Base-by-base conservation (phyloP, 53 echinoderm and acorn worm genomes). In the Temnopleurus reevesii region DNA sequence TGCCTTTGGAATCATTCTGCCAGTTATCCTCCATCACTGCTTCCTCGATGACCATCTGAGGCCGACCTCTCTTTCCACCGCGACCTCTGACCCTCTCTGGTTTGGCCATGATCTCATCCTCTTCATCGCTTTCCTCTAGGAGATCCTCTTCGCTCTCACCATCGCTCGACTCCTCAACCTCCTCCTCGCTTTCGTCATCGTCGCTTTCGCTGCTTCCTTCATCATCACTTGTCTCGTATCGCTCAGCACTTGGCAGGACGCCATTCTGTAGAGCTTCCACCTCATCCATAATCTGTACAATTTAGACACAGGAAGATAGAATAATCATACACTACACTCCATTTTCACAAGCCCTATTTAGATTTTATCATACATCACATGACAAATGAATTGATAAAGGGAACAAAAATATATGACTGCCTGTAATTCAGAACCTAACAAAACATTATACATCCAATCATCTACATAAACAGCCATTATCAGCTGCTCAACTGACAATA, bases 181-280 rank as follows among this genome's bases (percentile, higher is more conserved):
- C 88, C 71, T 87, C 88, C 71, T 87, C 88, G 36, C 88, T 87
- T 35, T 87, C 88, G n/a, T 87, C 88, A 51, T 87, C 88, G 10
- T 87, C 88, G 23, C 88, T 87, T 36, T 87, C 88, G 51, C 88
- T 87, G 35, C 46, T 47, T 34, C 88, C 88, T 36, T 87, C 88
- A 33, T 87, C 88, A 66, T 87, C 88, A 45, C 88, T 87, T 7
- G 88, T 87, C 64, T 87, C 88, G 46, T 87, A 87, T 4, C 88
- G 88, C 47, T 87, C 88, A 19, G 88, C 88, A 66, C 88, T 87
- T 2, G 88, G 88, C 36, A 87, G 63, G 24, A 87, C 88, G n/a
- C 88, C 88, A 87, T 87, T 87, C 38, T 87, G 65, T 28, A 87
- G 31, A 49, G 88, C 88, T 66, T 87, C 88, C 8, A 87, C 88